phyloP scores from a whole-genome alignment of 2,113 vertebrate genomes.

The Mugil cephalus region DNA sequence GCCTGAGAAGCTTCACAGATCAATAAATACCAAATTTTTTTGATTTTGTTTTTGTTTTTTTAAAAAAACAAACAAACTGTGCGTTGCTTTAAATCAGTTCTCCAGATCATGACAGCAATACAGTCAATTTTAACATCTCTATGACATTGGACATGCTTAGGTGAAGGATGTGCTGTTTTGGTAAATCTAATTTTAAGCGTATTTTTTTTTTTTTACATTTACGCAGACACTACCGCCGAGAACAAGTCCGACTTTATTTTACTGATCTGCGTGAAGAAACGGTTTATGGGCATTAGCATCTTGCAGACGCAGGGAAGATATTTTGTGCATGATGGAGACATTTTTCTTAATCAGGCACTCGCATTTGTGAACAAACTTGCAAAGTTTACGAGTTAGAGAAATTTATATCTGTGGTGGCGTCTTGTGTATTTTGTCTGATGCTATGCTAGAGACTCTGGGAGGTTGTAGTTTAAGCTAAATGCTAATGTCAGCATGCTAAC shows the following conservation, averaged over 20 bases:
- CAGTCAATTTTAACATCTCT: neutral
- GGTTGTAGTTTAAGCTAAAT: neutral
- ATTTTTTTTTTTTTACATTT: neutral
- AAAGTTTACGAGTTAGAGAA: no score
- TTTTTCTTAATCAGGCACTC: conserved; percentile 42
- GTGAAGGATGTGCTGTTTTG: conserved; percentile 1
- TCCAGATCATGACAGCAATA: conserved; percentile 8
- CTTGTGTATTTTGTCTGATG: neutral
- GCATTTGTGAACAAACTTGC: neutral
- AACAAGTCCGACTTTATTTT: neutral
- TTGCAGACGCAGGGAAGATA: neutral
- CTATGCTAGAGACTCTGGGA: conserved; percentile 1
- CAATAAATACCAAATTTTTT: conserved; percentile 58
- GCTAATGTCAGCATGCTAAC: neutral
- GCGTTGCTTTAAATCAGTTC: conserved; percentile 5
- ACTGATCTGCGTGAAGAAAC: neutral
- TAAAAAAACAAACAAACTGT: no score
- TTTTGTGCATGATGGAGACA: conserved; percentile 13
- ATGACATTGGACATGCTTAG: neutral
- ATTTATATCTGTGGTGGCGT: neutral
- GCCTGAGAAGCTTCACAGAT: conserved; percentile 19
- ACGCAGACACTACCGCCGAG: neutral
- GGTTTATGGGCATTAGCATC: neutral
- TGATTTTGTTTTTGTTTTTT: no score
- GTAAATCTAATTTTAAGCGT: neutral